phyloP scores from a whole-genome alignment of 2,113 vertebrate species.

The Oreochromis tanganicae region DNA sequence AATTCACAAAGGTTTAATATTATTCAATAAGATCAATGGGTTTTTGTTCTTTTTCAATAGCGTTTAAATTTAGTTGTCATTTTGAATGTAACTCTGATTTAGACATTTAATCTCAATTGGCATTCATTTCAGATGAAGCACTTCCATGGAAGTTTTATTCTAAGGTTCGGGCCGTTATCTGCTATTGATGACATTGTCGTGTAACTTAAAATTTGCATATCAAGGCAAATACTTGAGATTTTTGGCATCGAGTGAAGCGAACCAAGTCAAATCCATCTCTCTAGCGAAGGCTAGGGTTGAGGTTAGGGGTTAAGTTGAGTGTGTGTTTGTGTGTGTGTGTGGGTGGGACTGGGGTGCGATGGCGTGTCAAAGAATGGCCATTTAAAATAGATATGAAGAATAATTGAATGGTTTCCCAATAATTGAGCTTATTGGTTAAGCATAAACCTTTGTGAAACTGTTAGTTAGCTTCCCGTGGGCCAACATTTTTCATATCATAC shows the following conservation, averaged over 20 bases:
- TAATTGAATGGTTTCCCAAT: background rate
- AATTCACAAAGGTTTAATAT: background rate
- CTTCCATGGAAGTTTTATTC: background rate
- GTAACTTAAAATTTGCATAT: slow-evolving; percentile 60
- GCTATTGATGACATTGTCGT: slow-evolving; percentile 18
- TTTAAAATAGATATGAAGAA: background rate
- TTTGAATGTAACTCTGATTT: background rate
- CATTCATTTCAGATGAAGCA: background rate
- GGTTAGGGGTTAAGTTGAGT: slow-evolving; percentile 46
- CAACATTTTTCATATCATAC: background rate
- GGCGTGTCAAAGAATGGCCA: background rate
- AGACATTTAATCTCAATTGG: background rate
- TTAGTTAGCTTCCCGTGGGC: background rate
- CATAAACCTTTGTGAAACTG: background rate
- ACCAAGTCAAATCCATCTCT: slow-evolving; percentile 44
- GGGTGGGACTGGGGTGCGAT: background rate
- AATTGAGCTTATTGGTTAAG: background rate
- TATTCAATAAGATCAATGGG: background rate
- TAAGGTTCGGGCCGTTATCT: background rate
- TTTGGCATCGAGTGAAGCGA: slow-evolving; percentile 34
- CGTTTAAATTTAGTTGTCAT: background rate
- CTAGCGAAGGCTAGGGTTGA: background rate
- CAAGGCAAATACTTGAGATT: slow-evolving; percentile 37
- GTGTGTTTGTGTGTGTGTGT: background rate
- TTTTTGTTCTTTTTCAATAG: background rate